These are phyloP conservation scores for Nomada flava DNA, from an alignment of 2,888 invertebrate species.

Conservation along the genomic window DNA sequence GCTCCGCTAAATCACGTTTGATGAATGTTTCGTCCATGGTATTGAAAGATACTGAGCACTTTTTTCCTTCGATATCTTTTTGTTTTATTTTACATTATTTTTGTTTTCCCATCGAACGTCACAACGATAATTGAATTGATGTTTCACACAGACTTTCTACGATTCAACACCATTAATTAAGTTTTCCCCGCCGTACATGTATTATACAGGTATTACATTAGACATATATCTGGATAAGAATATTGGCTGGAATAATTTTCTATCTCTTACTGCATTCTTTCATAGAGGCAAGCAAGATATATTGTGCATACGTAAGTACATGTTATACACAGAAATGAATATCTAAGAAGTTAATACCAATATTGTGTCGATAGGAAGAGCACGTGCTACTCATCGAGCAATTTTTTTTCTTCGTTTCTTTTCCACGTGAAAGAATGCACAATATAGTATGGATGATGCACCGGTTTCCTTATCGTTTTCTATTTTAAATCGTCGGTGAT, in stretches of 20 bases:
- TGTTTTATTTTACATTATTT: neutral
- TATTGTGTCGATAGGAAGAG: neutral
- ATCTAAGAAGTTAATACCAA: neutral
- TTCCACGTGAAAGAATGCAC: neutral
- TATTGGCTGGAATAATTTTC: too few relatives aligned
- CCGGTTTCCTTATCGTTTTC: neutral
- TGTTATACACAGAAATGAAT: neutral
- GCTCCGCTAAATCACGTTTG: conserved; percentile 20
- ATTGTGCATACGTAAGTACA: neutral
- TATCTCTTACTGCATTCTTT: too few relatives aligned
- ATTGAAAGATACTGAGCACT: neutral
- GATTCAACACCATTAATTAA: conserved; percentile 20
- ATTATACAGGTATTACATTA: too few relatives aligned
- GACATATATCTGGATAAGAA: too few relatives aligned
- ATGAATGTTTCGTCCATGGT: conserved; percentile 19
- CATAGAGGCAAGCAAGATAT: too few relatives aligned
- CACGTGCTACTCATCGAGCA: neutral
- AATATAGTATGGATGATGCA: neutral
- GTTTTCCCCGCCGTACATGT: neutral
- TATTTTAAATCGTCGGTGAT: conserved; percentile 39
- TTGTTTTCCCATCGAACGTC: too few relatives aligned
- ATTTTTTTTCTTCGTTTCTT: neutral
- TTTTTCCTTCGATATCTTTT: neutral
- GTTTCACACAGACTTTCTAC: neutral
- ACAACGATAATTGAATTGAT: conserved; percentile 25